Conservation (phyloP, 2,888 invertebrate species). For the Onthophagus sagittarius region DNA sequence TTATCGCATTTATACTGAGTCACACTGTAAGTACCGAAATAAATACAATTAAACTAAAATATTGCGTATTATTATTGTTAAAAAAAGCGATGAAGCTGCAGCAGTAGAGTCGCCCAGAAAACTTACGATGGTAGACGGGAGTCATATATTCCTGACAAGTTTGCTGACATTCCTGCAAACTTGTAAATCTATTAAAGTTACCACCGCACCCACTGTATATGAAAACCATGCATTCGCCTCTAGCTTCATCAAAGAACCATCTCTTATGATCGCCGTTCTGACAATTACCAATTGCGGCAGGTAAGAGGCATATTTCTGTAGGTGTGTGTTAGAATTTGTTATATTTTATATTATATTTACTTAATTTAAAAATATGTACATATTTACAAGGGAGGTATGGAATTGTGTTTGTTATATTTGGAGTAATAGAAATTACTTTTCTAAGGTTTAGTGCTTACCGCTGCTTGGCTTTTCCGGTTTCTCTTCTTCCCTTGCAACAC, state of each 20-base stretch:
- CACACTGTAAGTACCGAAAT: neutral
- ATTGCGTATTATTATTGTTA: no score
- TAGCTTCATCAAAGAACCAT: constrained; percentile 69
- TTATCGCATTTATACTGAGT: no score
- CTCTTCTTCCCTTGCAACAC: constrained; percentile 60
- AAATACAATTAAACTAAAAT: neutral
- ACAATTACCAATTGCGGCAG: constrained; percentile 62
- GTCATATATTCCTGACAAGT: constrained; percentile 51
- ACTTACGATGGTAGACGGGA: constrained; percentile 22
- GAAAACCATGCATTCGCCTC: constrained; percentile 72
- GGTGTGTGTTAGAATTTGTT: neutral
- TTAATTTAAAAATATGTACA: no score
- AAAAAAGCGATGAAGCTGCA: neutral
- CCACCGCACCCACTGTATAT: constrained; percentile 85
- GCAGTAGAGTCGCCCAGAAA: neutral
- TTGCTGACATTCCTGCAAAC: constrained; percentile 65
- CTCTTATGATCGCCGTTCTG: constrained; percentile 55
- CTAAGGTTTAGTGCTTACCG: constrained; percentile 33
- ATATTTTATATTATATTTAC: neutral
- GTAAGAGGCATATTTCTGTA: constrained; percentile 61
- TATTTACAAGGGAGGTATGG: no score
- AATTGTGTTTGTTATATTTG: no score
- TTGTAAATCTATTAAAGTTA: constrained; percentile 79
- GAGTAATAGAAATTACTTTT: no score
- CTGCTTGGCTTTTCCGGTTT: constrained; percentile 38